Evolutionary conservation across 2,888 invertebrate species (phyloP).

Genomic region (Nemotelus nigrinus): DNA sequence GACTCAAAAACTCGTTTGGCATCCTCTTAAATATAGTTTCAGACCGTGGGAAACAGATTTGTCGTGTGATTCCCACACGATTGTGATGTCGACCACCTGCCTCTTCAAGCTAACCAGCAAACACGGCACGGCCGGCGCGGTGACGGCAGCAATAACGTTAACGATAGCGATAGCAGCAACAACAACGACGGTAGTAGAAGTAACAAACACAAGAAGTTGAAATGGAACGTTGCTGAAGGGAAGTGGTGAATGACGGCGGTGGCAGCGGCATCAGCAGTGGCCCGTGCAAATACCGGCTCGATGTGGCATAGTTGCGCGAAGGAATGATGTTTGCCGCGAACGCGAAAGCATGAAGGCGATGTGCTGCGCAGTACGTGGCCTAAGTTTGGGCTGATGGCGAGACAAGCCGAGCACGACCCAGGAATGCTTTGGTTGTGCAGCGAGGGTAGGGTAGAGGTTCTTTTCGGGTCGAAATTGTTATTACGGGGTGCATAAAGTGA

Average conservation of each 20-base stretch:
- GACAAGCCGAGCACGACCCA: constrained; percentile 11
- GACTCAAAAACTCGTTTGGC: constrained; percentile 62
- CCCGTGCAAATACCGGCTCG: constrained; percentile 28
- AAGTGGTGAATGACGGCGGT: constrained; percentile 4
- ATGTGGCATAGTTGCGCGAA: constrained; percentile 13
- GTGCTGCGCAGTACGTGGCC: constrained; percentile 30
- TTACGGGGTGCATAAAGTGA: constrained; percentile 6
- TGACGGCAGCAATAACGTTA: constrained; percentile 2
- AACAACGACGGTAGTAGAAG: neutral
- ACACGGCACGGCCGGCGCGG: no score
- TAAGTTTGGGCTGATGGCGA: neutral
- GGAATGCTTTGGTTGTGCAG: neutral
- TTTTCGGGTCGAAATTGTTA: neutral
- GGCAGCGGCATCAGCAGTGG: neutral
- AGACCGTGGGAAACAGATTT: constrained; percentile 57
- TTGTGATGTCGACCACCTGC: constrained; percentile 68
- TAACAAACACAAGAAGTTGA: constrained; percentile 14
- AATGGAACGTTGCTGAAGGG: neutral
- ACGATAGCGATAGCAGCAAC: no score
- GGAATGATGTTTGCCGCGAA: neutral
- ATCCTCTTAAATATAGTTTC: constrained; percentile 57
- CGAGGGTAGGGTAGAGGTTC: neutral
- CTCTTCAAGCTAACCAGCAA: constrained; percentile 60
- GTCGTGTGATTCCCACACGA: constrained; percentile 63
- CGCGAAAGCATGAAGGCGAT: constrained; percentile 11